Evolutionary conservation across 2,113 vertebrate species (phyloP).

Genomic region (Anolis sagrei): DNA sequence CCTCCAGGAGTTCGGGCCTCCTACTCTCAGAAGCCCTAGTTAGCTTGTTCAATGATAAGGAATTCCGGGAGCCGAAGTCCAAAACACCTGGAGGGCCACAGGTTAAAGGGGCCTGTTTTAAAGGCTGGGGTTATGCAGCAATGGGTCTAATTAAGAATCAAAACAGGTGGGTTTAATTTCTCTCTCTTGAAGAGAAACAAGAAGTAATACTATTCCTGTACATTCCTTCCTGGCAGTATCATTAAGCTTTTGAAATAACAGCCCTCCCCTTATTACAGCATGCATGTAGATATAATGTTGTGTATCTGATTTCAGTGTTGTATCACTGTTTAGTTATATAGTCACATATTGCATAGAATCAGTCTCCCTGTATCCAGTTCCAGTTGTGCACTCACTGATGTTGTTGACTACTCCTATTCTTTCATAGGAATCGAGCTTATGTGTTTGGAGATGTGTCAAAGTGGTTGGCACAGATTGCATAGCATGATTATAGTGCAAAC

Average conservation of each 20-base stretch:
- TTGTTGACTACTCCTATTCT: neutral
- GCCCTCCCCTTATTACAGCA: neutral
- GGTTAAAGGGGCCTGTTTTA: too few species aligned
- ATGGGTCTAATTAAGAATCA: neutral
- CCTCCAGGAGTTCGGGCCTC: too few species aligned
- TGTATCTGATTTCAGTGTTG: neutral
- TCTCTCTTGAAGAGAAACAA: too few species aligned
- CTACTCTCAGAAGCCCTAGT: too few species aligned
- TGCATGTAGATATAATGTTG: neutral
- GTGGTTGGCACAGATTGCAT: neutral
- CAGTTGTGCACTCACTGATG: neutral
- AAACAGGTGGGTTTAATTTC: neutral
- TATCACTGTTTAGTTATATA: neutral
- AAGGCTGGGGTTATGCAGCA: neutral
- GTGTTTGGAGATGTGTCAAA: neutral
- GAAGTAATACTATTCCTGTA: too few species aligned
- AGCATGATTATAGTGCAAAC: neutral
- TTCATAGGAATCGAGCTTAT: neutral
- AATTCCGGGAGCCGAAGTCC: too few species aligned
- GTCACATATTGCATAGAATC: neutral
- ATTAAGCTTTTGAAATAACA: neutral
- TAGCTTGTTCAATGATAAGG: too few species aligned
- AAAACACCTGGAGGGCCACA: too few species aligned
- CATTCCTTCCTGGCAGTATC: neutral
- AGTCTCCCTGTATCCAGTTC: neutral